Evolutionary conservation across 2,888 invertebrate genomes (phyloP).

Genomic region (Nomada hirtipes): DNA sequence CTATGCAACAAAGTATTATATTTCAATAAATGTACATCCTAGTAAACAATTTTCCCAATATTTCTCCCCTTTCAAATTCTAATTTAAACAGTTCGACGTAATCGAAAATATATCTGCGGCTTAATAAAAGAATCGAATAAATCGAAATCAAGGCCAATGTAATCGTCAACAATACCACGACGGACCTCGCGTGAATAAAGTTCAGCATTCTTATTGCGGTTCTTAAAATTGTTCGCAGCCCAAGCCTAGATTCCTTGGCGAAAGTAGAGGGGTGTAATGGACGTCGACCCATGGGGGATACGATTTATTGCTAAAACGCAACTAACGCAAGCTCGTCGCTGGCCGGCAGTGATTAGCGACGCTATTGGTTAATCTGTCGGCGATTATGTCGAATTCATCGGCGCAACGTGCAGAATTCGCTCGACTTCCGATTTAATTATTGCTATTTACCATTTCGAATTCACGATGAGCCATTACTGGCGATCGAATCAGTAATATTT

Average conservation of each 20-base stretch:
- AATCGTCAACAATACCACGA: slow-evolving; percentile 8
- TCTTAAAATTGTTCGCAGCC: neutral
- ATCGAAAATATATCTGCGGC: neutral
- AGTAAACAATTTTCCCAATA: slow-evolving; percentile 8
- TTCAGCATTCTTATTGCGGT: neutral
- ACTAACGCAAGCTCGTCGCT: slow-evolving; percentile 64
- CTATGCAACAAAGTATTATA: slow-evolving; percentile 14
- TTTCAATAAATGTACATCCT: neutral
- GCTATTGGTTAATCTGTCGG: slow-evolving; percentile 73
- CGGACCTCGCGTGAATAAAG: neutral
- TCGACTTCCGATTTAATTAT: slow-evolving; percentile 75
- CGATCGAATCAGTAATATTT: slow-evolving; percentile 65
- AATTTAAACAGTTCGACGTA: slow-evolving; percentile 3
- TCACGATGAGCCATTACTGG: slow-evolving; percentile 65
- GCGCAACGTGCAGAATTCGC: slow-evolving; percentile 72
- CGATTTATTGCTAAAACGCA: slow-evolving; percentile 69
- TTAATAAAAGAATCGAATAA: slow-evolving; percentile 10
- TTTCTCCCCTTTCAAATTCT: slow-evolving; percentile 21
- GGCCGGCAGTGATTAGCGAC: slow-evolving; percentile 70
- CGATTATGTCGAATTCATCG: slow-evolving; percentile 74
- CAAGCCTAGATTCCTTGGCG: too few species aligned
- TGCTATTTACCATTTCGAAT: slow-evolving; percentile 75
- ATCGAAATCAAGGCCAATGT: neutral
- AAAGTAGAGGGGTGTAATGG: slow-evolving; percentile 14
- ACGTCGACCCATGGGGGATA: slow-evolving; percentile 16